Evolutionary conservation across 2,113 vertebrate genomes (phyloP).

Genomic region (Callorhinus ursinus): DNA sequence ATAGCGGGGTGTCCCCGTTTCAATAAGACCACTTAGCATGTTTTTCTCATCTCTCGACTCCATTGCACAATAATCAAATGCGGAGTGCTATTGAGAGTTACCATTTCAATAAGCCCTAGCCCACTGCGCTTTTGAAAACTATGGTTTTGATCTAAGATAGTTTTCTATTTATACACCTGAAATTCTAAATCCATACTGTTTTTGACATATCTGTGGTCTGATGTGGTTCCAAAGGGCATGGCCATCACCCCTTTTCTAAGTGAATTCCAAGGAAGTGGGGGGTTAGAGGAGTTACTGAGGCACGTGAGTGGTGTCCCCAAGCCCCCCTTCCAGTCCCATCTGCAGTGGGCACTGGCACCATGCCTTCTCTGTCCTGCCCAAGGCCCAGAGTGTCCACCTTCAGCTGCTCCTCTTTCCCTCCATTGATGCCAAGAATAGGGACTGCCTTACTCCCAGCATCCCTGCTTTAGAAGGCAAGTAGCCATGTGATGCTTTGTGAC

Average conservation of each 20-base stretch:
- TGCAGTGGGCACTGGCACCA: background rate
- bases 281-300: background rate
- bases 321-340: background rate
- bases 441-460: background rate
- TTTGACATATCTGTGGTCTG: background rate
- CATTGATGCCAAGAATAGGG: background rate
- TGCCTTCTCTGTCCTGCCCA: background rate
- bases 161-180: background rate
- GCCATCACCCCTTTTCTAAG: background rate
- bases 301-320: background rate
- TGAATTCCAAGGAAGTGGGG: background rate
- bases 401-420: background rate
- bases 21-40: background rate
- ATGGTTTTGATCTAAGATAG: background rate
- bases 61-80: too few species aligned
- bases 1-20: background rate
- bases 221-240: background rate
- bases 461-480: background rate
- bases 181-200: background rate
- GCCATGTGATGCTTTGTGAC: too few species aligned
- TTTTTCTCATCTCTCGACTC: background rate
- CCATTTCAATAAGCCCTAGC: background rate
- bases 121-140: background rate
- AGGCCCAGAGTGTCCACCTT: background rate
- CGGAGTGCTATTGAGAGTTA: rapidly evolving